These are phyloP conservation scores for Molanna angustata DNA, from an alignment of 2,888 invertebrate genomes.

Conservation along the genomic window DNA sequence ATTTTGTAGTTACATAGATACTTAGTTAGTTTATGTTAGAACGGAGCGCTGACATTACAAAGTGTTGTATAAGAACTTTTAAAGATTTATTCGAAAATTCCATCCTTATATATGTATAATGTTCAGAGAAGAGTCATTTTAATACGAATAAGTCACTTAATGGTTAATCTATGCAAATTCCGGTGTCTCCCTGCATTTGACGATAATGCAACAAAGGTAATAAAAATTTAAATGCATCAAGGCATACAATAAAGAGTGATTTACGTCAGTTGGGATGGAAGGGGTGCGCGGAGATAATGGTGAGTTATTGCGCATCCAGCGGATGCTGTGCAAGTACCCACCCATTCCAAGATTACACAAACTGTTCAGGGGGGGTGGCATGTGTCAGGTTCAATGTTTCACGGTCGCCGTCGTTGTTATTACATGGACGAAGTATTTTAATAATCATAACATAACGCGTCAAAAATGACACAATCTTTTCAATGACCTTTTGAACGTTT, in stretches of 20 bases:
- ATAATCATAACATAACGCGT: too few species aligned
- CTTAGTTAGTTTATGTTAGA: too few species aligned
- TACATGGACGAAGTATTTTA: too few species aligned
- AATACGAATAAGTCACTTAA: conserved; percentile 31
- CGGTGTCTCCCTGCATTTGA: conserved; percentile 8
- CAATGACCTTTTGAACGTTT: too few species aligned
- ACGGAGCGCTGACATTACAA: too few species aligned
- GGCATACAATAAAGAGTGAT: conserved; percentile 31
- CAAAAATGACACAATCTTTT: too few species aligned
- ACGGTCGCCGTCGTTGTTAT: too few species aligned
- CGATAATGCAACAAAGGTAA: conserved; percentile 32
- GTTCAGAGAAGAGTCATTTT: conserved; percentile 22
- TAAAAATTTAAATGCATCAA: conserved; percentile 33
- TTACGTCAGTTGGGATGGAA: conserved; percentile 31
- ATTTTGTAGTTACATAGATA: too few species aligned
- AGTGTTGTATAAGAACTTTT: too few species aligned
- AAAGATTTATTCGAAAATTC: too few species aligned
- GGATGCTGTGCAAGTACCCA: conserved; percentile 9
- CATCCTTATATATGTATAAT: conserved; percentile 28
- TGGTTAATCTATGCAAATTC: conserved; percentile 32
- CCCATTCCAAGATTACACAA: background rate
- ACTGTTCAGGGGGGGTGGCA: too few species aligned
- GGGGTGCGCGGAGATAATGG: conserved; percentile 31
- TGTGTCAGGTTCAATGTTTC: too few species aligned
- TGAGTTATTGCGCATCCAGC: conserved; percentile 27